Base-by-base conservation (phyloP, 2,113 vertebrate species). In the Mirza zaza region DNA sequence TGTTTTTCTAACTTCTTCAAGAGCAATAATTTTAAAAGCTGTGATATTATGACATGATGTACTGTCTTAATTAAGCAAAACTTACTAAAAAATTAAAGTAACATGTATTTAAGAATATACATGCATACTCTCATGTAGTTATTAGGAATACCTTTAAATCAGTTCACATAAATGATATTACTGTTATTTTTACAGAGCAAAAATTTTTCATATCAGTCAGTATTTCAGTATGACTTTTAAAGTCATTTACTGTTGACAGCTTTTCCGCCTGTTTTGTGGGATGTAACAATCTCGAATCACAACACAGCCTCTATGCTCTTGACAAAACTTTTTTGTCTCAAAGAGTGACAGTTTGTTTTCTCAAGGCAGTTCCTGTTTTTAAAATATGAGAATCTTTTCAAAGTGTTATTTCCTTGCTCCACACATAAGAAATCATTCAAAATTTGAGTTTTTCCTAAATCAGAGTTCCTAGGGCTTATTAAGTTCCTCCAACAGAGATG, bases 211-310 rank as follows among this genome's bases (percentile, higher is more conserved):
- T 48, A 57, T 84, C 13, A 32, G 86, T 36, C 48, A 84, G 36
- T 75, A 83, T 73, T 83, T 80, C 65, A 32, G 3, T 25, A 79
- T 45, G 77, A 90, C n/a, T 82, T 67, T 88, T 94, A 93, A 90
- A 50, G 50, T 45, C 11, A 9, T 61, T 73, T 79, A 87, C 13
- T 50, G 42, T 3, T 42, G 34, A 50, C 1, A 59, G 42, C 4
- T 73, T 84, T 68, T 77, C 23, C 68, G 39, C 73, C 48, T 59
- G 17, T 11, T 65, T 8, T 23, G 13, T 45, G 42, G 36, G 32
- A 52, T 34, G 11, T 42, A 75, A 73, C 8, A 36, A 23, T 87
- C 42, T 73, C 10, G 55, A 79, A 91, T 12, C 36, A 82, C 13
- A n/a, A 57, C 65, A 63, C 27, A 10, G 59, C 18, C 8, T 80